Percentiles rank a stretch among this genome's conserved stretches.
These are phyloP conservation scores for Leptinotarsa lineolata DNA, from an alignment of 1,140 invertebrate genomes.

Conservation along the genomic window DNA sequence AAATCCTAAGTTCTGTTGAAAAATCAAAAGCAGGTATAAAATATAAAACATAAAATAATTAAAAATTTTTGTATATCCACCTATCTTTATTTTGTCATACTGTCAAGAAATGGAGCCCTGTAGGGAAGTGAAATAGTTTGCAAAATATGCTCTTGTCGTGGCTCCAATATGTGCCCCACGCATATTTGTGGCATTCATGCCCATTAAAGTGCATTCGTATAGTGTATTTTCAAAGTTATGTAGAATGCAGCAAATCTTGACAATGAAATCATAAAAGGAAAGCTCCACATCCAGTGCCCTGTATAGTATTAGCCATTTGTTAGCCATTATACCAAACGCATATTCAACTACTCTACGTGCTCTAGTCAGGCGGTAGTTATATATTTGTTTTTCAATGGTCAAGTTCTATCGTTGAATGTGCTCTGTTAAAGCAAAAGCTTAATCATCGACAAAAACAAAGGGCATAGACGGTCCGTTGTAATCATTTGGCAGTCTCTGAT, in stretches of 20 bases:
- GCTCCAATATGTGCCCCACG: neutral
- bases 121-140: neutral
- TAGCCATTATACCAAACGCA: slow-evolving; percentile 46
- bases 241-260: neutral
- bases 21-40: neutral
- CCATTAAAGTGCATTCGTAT: neutral
- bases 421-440: neutral
- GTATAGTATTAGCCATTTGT: slow-evolving; percentile 52
- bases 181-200: neutral
- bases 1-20: neutral
- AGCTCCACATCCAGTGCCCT: slow-evolving; percentile 46
- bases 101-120: neutral
- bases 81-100: neutral
- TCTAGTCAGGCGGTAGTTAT: slow-evolving; percentile 56
- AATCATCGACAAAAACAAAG: neutral
- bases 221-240: slow-evolving; percentile 4
- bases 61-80: neutral
- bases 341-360: slow-evolving; percentile 56
- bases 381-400: slow-evolving; percentile 42
- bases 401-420: neutral
- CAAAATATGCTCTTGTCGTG: neutral
- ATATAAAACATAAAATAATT: neutral
- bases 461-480: neutral
- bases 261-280: slow-evolving; percentile 36
- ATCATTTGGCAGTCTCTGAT: slow-evolving; percentile 29